Percentiles rank a stretch among this genome's conserved stretches.
These are phyloP conservation scores for Galaxias olidus DNA, from an alignment of 2,797 vertebrate genomes.

Conservation along the genomic window DNA sequence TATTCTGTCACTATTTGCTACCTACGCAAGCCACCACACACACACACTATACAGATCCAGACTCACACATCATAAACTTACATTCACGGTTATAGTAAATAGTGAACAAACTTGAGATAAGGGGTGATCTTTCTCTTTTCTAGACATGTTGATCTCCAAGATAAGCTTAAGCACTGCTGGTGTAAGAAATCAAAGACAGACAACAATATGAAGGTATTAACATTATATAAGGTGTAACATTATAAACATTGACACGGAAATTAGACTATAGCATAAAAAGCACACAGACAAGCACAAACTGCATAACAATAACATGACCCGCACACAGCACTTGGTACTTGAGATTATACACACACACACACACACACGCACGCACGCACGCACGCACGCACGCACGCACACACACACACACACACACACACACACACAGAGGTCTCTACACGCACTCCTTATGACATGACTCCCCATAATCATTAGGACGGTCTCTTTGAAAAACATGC, in stretches of 20 bases:
- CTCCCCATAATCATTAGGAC: conserved; percentile 74
- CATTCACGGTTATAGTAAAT: conserved; percentile 3
- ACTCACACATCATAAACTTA: background rate
- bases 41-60: background rate
- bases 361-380: conserved; percentile 1
- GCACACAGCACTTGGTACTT: too few species aligned
- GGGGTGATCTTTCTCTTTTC: too few species aligned
- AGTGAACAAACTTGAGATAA: too few species aligned
- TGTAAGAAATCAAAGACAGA: too few species aligned
- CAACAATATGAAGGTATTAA: too few species aligned
- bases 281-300: background rate
- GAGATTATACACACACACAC: conserved; percentile 1
- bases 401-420: conserved; percentile 9
- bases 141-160: too few species aligned
- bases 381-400: conserved; percentile 8
- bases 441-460: conserved; percentile 52
- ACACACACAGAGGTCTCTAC: background rate
- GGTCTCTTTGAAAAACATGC: conserved; percentile 71
- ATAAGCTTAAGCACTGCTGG: too few species aligned
- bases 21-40: conserved; percentile 9
- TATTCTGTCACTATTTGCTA: conserved; percentile 34
- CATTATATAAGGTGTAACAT: too few species aligned
- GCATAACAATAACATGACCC: too few species aligned
- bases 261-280: background rate
- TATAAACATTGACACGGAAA: too few species aligned